phyloP scores from a whole-genome alignment of 2,797 vertebrate species.

The Trachops cirrhosus region DNA sequence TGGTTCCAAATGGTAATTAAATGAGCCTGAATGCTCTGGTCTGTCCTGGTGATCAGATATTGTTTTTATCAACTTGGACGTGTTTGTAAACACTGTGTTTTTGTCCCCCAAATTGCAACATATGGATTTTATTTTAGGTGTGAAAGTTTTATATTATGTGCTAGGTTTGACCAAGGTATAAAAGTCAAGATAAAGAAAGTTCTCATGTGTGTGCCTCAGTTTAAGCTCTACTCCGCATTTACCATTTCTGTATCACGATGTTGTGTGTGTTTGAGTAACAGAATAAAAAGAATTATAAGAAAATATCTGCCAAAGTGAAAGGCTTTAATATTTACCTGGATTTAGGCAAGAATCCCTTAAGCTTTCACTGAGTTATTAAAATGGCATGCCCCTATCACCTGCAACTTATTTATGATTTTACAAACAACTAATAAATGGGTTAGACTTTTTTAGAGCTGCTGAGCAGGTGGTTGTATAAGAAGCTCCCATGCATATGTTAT shows the following conservation, averaged over 20 bases:
- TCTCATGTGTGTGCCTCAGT: background rate
- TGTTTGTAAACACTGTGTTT: background rate
- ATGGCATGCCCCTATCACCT: background rate
- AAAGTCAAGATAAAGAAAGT: background rate
- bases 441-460: background rate
- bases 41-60: background rate
- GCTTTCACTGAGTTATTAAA: background rate
- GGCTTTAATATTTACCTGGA: background rate
- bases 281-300: background rate
- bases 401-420: slow-evolving; percentile 18
- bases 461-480: background rate
- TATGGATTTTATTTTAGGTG: background rate
- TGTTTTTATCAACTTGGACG: background rate
- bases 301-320: background rate
- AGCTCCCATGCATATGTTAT: background rate
- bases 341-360: slow-evolving; percentile 1
- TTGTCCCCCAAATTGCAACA: background rate
- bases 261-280: background rate
- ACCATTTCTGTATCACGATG: background rate
- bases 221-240: background rate
- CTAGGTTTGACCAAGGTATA: background rate
- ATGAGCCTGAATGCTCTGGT: background rate
- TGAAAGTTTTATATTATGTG: background rate
- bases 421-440: background rate
- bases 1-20: background rate